These are phyloP conservation scores for Lophochroa leadbeateri DNA, from an alignment of 2,113 vertebrate species.

Conservation along the genomic window DNA sequence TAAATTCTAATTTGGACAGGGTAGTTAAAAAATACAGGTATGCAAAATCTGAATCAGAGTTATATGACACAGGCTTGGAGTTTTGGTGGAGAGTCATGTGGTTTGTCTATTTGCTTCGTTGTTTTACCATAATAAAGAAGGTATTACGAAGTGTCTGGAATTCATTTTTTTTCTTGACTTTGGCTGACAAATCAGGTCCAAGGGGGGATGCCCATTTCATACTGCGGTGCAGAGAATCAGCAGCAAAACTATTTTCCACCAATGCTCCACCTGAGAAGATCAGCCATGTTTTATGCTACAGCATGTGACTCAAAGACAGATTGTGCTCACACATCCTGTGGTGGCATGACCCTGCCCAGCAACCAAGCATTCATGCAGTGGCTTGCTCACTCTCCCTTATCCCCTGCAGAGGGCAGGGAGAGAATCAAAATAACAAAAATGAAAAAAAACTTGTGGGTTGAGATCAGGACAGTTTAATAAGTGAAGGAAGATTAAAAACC, in stretches of 20 bases:
- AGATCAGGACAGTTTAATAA: neutral
- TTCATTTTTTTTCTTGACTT: neutral
- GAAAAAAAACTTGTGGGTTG: neutral
- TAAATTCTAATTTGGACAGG: neutral
- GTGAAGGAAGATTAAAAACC: neutral
- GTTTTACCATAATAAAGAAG: neutral
- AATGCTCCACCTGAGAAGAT: neutral
- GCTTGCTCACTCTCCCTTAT: neutral
- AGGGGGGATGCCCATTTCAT: neutral
- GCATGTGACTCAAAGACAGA: neutral
- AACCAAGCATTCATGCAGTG: neutral
- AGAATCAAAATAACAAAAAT: neutral
- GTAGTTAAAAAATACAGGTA: neutral
- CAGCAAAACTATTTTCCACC: neutral
- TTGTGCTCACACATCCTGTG: fast-evolving
- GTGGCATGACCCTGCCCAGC: neutral
- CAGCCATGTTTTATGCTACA: neutral
- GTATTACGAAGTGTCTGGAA: neutral
- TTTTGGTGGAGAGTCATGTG: fast-evolving
- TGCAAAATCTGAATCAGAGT: neutral
- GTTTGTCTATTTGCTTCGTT: neutral
- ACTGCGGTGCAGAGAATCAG: neutral
- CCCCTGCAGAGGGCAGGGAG: fast-evolving
- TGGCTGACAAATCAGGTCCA: neutral
- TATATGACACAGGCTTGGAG: neutral